Conservation (phyloP, 2,888 invertebrate genomes). For the Phymatocera aterrima region DNA sequence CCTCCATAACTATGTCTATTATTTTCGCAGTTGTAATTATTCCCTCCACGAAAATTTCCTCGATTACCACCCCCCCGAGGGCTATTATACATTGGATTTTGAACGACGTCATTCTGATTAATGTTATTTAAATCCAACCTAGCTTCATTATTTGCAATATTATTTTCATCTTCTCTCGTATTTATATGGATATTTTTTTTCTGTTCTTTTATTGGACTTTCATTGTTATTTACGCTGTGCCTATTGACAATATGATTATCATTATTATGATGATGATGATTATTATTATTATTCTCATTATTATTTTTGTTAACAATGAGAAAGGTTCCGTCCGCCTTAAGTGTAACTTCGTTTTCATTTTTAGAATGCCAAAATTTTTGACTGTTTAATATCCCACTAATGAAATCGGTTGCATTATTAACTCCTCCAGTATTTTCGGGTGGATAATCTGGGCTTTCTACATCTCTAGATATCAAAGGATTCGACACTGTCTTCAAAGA, state of each 20-base stretch:
- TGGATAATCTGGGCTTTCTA: slow-evolving; percentile 31
- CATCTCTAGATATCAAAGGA: slow-evolving; percentile 49
- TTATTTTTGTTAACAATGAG: slow-evolving; percentile 74
- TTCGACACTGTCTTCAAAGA: slow-evolving; percentile 63
- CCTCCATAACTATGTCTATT: slow-evolving; percentile 66
- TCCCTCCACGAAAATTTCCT: slow-evolving; percentile 62
- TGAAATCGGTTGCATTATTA: slow-evolving; percentile 76
- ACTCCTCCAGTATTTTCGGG: too few species aligned
- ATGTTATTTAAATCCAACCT: slow-evolving; percentile 64
- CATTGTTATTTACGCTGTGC: slow-evolving; percentile 57
- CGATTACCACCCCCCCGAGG: slow-evolving; percentile 76
- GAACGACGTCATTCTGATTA: slow-evolving; percentile 69
- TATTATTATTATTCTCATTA: slow-evolving; percentile 53
- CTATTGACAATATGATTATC: slow-evolving; percentile 45
- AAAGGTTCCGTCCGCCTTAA: slow-evolving; percentile 81
- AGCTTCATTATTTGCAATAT: slow-evolving; percentile 47
- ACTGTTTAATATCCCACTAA: slow-evolving; percentile 83
- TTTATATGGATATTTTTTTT: slow-evolving; percentile 7
- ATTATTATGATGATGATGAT: slow-evolving; percentile 53
- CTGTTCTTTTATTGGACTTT: slow-evolving; percentile 63
- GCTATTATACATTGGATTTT: slow-evolving; percentile 82
- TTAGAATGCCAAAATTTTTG: slow-evolving; percentile 85
- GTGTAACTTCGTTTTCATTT: slow-evolving; percentile 76
- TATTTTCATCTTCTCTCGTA: slow-evolving; percentile 30
- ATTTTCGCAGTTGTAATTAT: slow-evolving; percentile 58